Evolutionary conservation across 2,113 vertebrate species (phyloP), one percentile per base, ranked within the genome.

Genomic region (Cariama cristata): DNA sequence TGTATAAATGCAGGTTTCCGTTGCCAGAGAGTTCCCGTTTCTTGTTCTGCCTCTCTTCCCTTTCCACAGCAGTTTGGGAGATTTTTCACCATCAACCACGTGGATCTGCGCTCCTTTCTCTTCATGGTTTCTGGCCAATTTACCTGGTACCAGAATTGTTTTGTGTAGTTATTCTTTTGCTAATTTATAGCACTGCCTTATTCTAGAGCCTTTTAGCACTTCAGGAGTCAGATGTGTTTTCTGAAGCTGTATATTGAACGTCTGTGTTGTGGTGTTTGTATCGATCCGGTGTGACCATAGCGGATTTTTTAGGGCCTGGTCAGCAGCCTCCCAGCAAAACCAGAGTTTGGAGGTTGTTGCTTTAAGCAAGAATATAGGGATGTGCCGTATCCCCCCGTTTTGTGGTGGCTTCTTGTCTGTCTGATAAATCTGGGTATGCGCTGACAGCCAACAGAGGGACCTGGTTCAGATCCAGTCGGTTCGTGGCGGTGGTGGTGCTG

Each of bases 311-410:
- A 30, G 58, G 22, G 24, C 77, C 52, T 11, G 17, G 52, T 35
- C 76, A 75, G 60, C 59, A 94, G 68, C 89, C 32, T 9, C 5
- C 15, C 47, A 40, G 64, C 18, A 21, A 52, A 86, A n/a, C 8
- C 63, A 27, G 42, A 22, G 47, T 15, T 22, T 2, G 2, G 45
- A 44, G 26, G 67, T 44, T 33, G 45, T 21, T 71, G 52, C 75
- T 85, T 66, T 55, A 45, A 40, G 50, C 26, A 35, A 14, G 24
- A 44, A 17, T 12, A 8, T 3, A 38, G 28, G 5, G 3, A 12
- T 64, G 33, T 47, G 40, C 47, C 7, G 1, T 33, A 52, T 9
- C 38, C 74, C 33, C 3, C 0, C 49, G 9, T 38, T 45, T 38
- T 53, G 24, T 67, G 6, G 30, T 23, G 38, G 55, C 19, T 40